Conservation (phyloP, 2,888 invertebrate species). For the Adineta ricciae region DNA sequence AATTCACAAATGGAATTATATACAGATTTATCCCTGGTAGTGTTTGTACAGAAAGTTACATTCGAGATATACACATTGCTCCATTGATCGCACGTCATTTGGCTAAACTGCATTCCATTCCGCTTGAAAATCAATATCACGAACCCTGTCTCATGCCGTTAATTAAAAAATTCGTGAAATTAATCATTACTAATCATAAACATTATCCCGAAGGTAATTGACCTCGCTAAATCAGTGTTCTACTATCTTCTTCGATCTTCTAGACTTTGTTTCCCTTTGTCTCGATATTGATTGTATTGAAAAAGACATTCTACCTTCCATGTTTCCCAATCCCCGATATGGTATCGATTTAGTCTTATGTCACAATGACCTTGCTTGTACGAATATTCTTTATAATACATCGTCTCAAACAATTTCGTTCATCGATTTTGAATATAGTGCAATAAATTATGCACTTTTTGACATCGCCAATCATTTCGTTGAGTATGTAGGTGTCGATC, state of each 20-base stretch:
- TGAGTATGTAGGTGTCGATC: constrained; percentile 28
- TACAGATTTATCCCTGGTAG: constrained; percentile 35
- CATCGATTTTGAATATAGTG: constrained; percentile 32
- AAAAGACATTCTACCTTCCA: background rate
- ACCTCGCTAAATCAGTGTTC: too few relatives aligned
- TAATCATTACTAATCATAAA: background rate
- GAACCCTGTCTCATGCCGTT: background rate
- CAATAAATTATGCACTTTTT: constrained; percentile 28
- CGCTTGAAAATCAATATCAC: background rate
- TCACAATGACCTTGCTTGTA: constrained; percentile 29
- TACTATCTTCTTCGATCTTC: too few relatives aligned
- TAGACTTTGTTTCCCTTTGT: too few relatives aligned
- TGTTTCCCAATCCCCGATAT: background rate
- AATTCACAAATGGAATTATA: constrained; percentile 35
- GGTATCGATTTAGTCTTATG: constrained; percentile 22
- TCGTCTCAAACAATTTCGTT: constrained; percentile 7
- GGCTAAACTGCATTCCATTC: background rate
- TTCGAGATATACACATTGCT: background rate
- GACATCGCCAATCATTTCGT: constrained; percentile 34
- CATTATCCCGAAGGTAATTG: background rate
- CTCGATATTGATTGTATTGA: background rate
- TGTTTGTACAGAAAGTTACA: background rate
- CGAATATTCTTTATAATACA: constrained; percentile 28
- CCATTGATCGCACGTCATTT: background rate
- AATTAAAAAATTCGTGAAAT: background rate